Percentiles rank a stretch among this genome's conserved stretches.
Evolutionary conservation across 2,888 invertebrate genomes (phyloP).

Genomic region (Diachrysia chrysitis): DNA sequence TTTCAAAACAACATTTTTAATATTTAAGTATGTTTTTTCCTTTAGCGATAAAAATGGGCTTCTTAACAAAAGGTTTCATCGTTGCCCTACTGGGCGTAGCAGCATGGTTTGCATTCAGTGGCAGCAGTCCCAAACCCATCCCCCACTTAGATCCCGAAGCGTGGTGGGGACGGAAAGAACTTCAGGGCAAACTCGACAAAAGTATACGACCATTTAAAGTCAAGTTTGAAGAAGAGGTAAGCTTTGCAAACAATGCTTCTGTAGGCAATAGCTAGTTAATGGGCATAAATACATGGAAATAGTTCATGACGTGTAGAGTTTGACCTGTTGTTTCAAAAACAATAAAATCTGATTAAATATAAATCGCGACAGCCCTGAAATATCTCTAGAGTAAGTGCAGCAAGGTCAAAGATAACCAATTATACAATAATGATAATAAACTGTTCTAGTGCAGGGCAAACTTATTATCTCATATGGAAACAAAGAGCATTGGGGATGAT

Average conservation of each 20-base stretch:
- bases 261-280: background rate
- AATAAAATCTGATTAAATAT: too few relatives aligned
- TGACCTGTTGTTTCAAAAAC: too few relatives aligned
- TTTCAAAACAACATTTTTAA: too few relatives aligned
- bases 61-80: slow-evolving; percentile 44
- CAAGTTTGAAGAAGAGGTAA: slow-evolving; percentile 88
- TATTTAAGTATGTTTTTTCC: too few relatives aligned
- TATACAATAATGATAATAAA: too few relatives aligned
- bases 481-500: background rate
- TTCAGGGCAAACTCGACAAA: slow-evolving; percentile 82
- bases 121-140: slow-evolving; percentile 31
- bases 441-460: too few relatives aligned
- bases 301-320: too few relatives aligned
- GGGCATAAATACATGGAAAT: too few relatives aligned
- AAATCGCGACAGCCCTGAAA: too few relatives aligned
- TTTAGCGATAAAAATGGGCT: slow-evolving; percentile 46
- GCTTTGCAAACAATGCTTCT: background rate
- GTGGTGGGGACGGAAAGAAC: slow-evolving; percentile 89
- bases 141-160: slow-evolving; percentile 72
- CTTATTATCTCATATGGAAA: too few relatives aligned
- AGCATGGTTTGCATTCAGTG: slow-evolving; percentile 46
- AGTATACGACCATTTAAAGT: slow-evolving; percentile 90
- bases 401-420: too few relatives aligned
- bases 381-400: too few relatives aligned
- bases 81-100: slow-evolving; percentile 53